These are phyloP conservation scores for Chesias legatella DNA, from an alignment of 2,888 invertebrate genomes.

Conservation along the genomic window DNA sequence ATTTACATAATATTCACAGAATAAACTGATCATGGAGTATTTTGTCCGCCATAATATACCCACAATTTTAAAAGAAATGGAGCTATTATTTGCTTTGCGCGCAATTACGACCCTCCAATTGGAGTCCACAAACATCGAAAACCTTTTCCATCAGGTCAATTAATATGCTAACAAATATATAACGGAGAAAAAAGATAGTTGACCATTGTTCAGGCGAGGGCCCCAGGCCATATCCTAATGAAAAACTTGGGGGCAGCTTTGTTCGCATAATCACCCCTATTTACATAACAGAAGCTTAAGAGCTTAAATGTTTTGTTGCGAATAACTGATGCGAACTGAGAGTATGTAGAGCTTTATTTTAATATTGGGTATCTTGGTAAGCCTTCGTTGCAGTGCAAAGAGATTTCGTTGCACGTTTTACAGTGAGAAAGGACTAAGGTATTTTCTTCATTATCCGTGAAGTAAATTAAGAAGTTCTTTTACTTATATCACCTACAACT, in stretches of 20 bases:
- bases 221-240: conserved; percentile 34
- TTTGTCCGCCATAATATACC: too few species aligned
- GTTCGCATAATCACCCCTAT: conserved; percentile 42
- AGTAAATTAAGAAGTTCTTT: too few species aligned
- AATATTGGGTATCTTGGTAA: conserved; percentile 13
- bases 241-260: conserved; percentile 39
- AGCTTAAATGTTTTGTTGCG: conserved; percentile 30
- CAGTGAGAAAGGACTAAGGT: neutral
- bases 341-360: conserved; percentile 7
- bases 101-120: conserved; percentile 2
- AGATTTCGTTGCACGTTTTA: conserved; percentile 2
- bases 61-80: too few species aligned
- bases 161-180: conserved; percentile 31
- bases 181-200: conserved; percentile 27
- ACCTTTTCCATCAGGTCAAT: conserved; percentile 21
- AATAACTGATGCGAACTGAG: conserved; percentile 9
- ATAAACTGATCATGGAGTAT: too few species aligned
- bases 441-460: too few species aligned
- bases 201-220: conserved; percentile 32
- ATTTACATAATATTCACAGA: too few species aligned
- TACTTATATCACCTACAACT: too few species aligned
- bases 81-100: too few species aligned
- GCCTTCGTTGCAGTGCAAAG: conserved; percentile 8
- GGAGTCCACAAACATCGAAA: neutral
- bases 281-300: conserved; percentile 37